Evolutionary conservation across 2,113 vertebrate species (phyloP), one percentile per base, ranked within the genome.

Genomic region (Ornithorhynchus anatinus): DNA sequence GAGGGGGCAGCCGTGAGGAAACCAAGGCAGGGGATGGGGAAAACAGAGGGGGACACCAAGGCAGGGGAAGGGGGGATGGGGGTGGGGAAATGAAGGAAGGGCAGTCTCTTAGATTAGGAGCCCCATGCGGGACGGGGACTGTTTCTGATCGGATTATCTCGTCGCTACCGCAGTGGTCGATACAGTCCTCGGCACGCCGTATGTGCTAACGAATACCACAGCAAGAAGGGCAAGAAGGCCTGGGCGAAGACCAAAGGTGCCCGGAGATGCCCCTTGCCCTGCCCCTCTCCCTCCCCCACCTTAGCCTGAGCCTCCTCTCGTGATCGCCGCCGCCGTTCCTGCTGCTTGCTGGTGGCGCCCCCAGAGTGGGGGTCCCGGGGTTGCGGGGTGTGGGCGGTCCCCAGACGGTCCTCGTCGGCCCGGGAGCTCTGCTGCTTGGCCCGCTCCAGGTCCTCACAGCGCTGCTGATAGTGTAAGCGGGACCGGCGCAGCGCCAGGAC

Each of bases 251-350:
- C n/a, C n/a, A n/a, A n/a, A n/a, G n/a, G n/a, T n/a, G n/a, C n/a
- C n/a, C n/a, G n/a, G n/a, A n/a, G n/a, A n/a, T n/a, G n/a, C n/a
- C n/a, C n/a, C n/a, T n/a, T n/a, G n/a, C n/a, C n/a, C n/a, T n/a
- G n/a, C n/a, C n/a, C n/a, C n/a, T n/a, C n/a, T n/a, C n/a, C n/a
- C n/a, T n/a, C 27, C 50, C 58, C 40, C 65, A 96, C 96, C 94
- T 97, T 98, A 52, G 79, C 45, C 42, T 94, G 92, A 0, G 94
- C 95, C 11, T 98, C 97, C 66, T 97, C 97, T 27, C 93, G 91
- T 0, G 94, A 96, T 42, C 95, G 96, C 27, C 94, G 91, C 25
- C 96, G 93, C 74, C 95, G 95, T 75, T 98, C 97, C 64, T 97
- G 88, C 51, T 95, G 96, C 84, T 96, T 97, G 88, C 19, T 92